Percentiles rank a stretch among this genome's conserved stretches.
phyloP scores from a whole-genome alignment of 30 jellyfish, hydroid and myxozoan genomes.

The Aurelia sp. region DNA sequence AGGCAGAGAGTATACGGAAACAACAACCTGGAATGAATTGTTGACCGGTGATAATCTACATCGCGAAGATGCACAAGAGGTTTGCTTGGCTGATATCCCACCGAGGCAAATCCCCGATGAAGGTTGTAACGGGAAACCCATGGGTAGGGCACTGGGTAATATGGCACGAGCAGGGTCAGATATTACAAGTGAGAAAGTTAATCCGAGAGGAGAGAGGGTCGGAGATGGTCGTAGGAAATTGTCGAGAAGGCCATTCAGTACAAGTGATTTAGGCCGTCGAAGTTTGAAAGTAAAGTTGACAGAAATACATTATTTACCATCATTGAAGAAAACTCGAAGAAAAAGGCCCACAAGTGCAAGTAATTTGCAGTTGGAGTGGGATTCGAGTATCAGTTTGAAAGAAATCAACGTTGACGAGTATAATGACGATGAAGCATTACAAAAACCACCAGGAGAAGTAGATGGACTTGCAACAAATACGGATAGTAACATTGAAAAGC shows the following conservation, averaged over 20 bases:
- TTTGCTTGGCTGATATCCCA: background rate
- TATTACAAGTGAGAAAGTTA: no score
- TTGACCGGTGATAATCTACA: background rate
- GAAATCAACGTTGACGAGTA: constrained; percentile 6
- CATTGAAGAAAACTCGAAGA: constrained; percentile 35
- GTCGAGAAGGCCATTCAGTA: constrained; percentile 13
- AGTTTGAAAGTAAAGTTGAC: background rate
- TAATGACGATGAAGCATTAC: background rate
- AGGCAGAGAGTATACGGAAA: background rate
- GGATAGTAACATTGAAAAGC: background rate
- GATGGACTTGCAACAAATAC: background rate
- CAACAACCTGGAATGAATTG: background rate
- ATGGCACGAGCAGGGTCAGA: no score
- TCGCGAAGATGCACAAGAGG: background rate
- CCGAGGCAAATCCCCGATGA: background rate
- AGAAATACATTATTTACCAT: constrained; percentile 44
- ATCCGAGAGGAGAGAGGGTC: no score
- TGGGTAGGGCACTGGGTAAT: no score
- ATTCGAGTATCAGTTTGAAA: background rate
- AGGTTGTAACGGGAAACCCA: no score
- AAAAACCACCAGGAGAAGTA: background rate
- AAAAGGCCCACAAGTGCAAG: constrained; percentile 33
- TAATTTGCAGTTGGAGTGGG: constrained; percentile 6
- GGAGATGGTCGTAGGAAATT: background rate
- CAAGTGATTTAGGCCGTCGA: constrained; percentile 16